phyloP scores from a whole-genome alignment of 2,113 vertebrate species.

The Struthidea cinerea region DNA sequence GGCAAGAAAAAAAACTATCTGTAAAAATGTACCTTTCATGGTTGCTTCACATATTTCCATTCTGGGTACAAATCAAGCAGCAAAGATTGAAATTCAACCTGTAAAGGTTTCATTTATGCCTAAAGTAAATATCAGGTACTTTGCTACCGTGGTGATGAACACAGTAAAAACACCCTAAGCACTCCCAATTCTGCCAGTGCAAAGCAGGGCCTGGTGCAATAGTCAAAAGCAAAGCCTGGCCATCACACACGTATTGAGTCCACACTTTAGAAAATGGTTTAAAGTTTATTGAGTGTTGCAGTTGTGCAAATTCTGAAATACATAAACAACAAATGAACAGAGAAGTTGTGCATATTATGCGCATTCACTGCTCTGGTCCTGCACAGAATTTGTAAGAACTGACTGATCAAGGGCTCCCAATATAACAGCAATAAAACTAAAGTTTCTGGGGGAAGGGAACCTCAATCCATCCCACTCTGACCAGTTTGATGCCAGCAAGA shows the following conservation, averaged over 20 bases:
- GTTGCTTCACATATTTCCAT: neutral
- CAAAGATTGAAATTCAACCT: conserved; percentile 1
- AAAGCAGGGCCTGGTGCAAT: neutral
- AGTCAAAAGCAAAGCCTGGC: neutral
- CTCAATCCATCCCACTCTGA: neutral
- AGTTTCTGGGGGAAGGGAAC: neutral
- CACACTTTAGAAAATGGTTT: neutral
- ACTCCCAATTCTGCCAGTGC: neutral
- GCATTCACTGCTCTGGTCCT: neutral
- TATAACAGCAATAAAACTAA: neutral
- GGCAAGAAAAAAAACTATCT: neutral
- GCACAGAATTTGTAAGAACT: neutral
- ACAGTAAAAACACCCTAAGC: neutral
- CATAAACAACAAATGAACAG: neutral
- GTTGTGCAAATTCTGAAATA: neutral
- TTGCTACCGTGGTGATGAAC: conserved; percentile 13
- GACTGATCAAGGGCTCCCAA: neutral
- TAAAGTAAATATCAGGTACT: conserved; percentile 14
- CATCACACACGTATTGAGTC: neutral
- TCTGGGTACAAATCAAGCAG: neutral
- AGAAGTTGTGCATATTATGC: neutral
- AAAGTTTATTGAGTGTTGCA: neutral
- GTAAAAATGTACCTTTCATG: neutral
- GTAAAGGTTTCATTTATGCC: neutral
- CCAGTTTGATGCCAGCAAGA: neutral